A percentile compares a stretch with the other conserved stretches of the same genome.
These are phyloP conservation scores for Arbacia lixula DNA, from an alignment of 53 echinoderm and acorn worm genomes.

Conservation along the genomic window DNA sequence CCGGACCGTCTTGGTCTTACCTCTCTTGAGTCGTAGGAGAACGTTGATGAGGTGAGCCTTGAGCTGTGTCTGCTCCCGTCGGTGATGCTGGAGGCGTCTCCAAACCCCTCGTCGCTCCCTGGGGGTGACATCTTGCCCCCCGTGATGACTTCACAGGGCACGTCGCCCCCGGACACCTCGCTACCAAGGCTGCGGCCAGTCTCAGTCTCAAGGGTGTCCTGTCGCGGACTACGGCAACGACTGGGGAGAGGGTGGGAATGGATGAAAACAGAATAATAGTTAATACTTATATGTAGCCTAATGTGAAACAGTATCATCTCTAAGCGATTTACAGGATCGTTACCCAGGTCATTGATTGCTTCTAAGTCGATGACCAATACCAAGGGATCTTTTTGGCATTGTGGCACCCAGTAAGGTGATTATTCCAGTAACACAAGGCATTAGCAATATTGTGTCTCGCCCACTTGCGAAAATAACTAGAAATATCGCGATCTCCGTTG, in stretches of 20 bases:
- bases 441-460: no score
- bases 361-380: no score
- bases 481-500: no score
- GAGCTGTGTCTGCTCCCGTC: constrained; percentile 65
- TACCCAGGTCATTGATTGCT: no score
- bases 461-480: no score
- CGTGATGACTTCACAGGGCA: constrained; percentile 62
- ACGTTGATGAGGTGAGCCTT: constrained; percentile 31
- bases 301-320: neutral
- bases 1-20: no score
- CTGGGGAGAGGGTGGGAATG: no score
- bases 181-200: constrained; percentile 81
- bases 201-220: constrained; percentile 77
- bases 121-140: constrained; percentile 71
- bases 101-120: constrained; percentile 88
- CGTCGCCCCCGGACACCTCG: constrained; percentile 69
- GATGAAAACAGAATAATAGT: neutral
- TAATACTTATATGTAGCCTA: neutral
- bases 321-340: no score
- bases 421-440: no score
- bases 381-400: no score
- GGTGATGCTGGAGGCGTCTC: constrained; percentile 77
- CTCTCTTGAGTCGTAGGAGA: constrained; percentile 38
- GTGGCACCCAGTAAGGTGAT: no score
- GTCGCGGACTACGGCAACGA: constrained; percentile 73